phyloP scores from a whole-genome alignment of 2,888 invertebrate species.

The Diogma glabrata region DNA sequence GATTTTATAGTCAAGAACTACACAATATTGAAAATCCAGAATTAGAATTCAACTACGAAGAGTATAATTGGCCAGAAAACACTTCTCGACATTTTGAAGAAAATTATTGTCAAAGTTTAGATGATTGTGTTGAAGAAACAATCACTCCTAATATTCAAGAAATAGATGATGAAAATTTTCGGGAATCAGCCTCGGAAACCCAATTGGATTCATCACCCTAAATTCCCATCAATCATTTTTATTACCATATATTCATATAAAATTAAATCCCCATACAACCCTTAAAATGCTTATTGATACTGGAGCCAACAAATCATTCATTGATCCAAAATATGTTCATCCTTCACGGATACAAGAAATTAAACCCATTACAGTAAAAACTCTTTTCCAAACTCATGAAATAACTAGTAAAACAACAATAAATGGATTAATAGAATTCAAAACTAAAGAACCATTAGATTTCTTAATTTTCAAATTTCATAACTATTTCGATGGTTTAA shows the following conservation, averaged over 20 bases:
- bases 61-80: too few species aligned
- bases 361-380: background rate
- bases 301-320: background rate
- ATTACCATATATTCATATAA: background rate
- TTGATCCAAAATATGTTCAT: background rate
- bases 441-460: background rate
- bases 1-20: too few species aligned
- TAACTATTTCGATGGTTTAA: background rate
- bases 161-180: too few species aligned
- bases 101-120: too few species aligned
- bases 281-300: background rate
- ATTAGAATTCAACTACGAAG: too few species aligned
- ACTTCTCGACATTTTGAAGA: too few species aligned
- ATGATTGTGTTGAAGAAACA: too few species aligned
- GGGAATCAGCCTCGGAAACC: too few species aligned
- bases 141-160: too few species aligned
- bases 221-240: background rate
- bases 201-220: too few species aligned
- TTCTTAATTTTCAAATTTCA: background rate
- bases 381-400: background rate
- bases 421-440: background rate
- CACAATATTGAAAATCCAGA: too few species aligned
- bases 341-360: background rate
- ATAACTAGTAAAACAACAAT: background rate
- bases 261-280: background rate